Percentiles rank a stretch among this genome's conserved stretches.
Evolutionary conservation across 2,113 vertebrate species (phyloP).

Genomic region (Capreolus pygargus): DNA sequence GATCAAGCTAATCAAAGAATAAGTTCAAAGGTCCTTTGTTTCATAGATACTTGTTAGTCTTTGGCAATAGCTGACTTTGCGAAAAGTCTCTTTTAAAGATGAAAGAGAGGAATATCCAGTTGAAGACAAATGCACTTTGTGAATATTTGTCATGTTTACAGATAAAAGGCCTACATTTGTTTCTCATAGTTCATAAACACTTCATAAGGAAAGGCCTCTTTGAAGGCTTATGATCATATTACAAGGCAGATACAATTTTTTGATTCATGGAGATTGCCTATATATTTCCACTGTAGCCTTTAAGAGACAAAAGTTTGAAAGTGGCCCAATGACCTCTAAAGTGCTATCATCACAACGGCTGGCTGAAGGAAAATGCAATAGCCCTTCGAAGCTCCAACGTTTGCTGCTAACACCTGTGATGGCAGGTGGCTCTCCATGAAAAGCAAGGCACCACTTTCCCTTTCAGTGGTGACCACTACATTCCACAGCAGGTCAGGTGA

Average conservation of each 20-base stretch:
- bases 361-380: background rate
- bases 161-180: constrained; percentile 21
- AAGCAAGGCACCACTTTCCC: background rate
- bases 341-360: background rate
- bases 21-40: constrained; percentile 14
- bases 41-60: constrained; percentile 11
- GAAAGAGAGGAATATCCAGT: background rate
- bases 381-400: background rate
- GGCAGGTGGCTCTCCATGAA: background rate
- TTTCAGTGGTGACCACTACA: background rate
- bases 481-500: background rate
- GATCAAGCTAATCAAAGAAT: constrained; percentile 8
- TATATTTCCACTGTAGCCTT: background rate
- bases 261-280: background rate
- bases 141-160: constrained; percentile 5
- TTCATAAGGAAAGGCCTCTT: constrained; percentile 27
- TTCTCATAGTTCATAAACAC: constrained; percentile 25
- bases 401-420: background rate
- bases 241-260: constrained; percentile 25
- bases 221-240: constrained; percentile 26
- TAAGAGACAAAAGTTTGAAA: background rate
- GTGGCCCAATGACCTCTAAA: background rate
- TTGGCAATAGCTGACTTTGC: background rate
- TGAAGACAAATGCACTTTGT: constrained; percentile 29
- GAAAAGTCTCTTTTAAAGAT: constrained; percentile 43